These are phyloP conservation scores for Chouioia cunea DNA, from an alignment of 2,888 invertebrate species.

Conservation along the genomic window DNA sequence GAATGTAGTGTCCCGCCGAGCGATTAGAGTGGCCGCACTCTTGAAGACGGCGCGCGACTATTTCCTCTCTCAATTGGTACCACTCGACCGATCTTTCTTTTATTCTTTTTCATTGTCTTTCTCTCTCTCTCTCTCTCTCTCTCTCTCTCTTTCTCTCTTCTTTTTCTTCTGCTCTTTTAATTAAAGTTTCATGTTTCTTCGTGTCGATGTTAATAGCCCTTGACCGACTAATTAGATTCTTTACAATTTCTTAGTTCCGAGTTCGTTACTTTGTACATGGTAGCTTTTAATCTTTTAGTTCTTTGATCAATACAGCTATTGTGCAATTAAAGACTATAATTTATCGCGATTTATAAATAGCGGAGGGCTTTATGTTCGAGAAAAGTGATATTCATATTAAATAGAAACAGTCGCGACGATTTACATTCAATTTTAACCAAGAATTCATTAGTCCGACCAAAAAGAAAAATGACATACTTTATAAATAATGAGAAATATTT, in stretches of 20 bases:
- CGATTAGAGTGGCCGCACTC: constrained; percentile 45
- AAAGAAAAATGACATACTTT: too few relatives aligned
- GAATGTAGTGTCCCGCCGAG: constrained; percentile 44
- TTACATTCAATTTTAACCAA: too few relatives aligned
- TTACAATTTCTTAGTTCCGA: not conserved
- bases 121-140: not conserved
- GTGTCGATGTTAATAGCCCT: constrained; percentile 17
- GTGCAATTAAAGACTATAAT: too few relatives aligned
- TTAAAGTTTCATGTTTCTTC: constrained; percentile 39
- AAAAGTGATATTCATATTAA: too few relatives aligned
- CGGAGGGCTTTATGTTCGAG: too few relatives aligned
- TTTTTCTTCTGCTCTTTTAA: constrained; percentile 36
- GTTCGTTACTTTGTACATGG: constrained; percentile 6
- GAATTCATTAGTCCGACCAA: too few relatives aligned
- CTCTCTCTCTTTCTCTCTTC: not conserved
- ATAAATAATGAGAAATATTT: too few relatives aligned
- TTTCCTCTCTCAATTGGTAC: constrained; percentile 28
- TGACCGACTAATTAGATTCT: constrained; percentile 31
- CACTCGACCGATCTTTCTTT: constrained; percentile 20
- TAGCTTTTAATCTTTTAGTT: constrained; percentile 1
- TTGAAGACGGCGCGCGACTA: constrained; percentile 11
- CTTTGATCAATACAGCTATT: not conserved
- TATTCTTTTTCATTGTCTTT: too few relatives aligned
- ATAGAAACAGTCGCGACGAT: too few relatives aligned
- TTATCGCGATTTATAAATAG: too few relatives aligned